Percentiles rank a stretch among this genome's conserved stretches.
Evolutionary conservation across 2,888 invertebrate species (phyloP).

Genomic region (Mimas tiliae): DNA sequence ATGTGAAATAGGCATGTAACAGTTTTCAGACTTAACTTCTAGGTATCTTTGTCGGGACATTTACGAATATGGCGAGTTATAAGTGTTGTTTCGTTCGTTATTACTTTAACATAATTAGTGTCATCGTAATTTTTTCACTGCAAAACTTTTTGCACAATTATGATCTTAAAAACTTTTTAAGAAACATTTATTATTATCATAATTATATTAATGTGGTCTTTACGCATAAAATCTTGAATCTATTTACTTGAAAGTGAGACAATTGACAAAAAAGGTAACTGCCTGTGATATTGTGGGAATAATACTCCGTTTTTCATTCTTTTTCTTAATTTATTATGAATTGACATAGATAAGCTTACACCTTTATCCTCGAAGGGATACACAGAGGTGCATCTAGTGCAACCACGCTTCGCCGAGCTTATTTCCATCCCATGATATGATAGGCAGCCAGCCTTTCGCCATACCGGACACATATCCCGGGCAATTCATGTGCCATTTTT

Average conservation of each 20-base stretch:
- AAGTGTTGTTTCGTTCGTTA: too few relatives aligned
- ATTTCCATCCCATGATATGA: too few relatives aligned
- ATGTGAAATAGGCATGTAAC: constrained; percentile 7
- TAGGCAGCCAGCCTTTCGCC: too few relatives aligned
- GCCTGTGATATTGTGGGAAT: constrained; percentile 8
- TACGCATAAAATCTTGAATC: not conserved
- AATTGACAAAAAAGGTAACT: not conserved
- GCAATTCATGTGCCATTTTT: too few relatives aligned
- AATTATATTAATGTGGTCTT: not conserved
- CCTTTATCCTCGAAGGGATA: too few relatives aligned
- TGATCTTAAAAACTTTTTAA: too few relatives aligned
- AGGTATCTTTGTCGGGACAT: not conserved
- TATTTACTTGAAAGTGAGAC: not conserved
- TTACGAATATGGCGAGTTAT: not conserved
- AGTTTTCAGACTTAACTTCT: constrained; percentile 2
- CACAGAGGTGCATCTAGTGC: too few relatives aligned
- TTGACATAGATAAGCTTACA: too few relatives aligned
- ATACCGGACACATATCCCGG: too few relatives aligned
- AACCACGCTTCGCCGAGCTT: too few relatives aligned
- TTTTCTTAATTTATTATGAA: not conserved
- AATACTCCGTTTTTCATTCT: not conserved
- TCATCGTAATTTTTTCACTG: not conserved
- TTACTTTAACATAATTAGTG: not conserved
- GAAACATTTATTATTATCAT: not conserved
- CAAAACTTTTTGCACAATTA: not conserved